phyloP scores from a whole-genome alignment of 2,113 vertebrate species.

The Siniperca chuatsi region DNA sequence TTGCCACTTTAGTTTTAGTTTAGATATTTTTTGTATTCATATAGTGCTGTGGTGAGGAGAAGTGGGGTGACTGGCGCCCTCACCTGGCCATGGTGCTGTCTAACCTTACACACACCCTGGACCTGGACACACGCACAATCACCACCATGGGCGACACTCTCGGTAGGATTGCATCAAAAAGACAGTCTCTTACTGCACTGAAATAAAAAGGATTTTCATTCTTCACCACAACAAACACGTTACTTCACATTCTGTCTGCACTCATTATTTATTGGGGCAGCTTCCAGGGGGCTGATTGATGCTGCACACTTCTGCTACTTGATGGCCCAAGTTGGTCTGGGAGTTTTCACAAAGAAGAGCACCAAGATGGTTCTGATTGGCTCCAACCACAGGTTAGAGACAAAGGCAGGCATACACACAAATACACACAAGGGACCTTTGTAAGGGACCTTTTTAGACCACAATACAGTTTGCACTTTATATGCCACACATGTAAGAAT shows the following conservation, averaged over 20 bases:
- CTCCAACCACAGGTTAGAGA: slow-evolving; percentile 92
- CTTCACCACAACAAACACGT: neutral
- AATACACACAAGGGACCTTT: neutral
- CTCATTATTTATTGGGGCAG: slow-evolving; percentile 74
- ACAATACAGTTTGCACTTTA: neutral
- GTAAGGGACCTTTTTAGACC: neutral
- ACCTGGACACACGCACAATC: slow-evolving; percentile 93
- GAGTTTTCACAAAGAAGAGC: slow-evolving; percentile 94
- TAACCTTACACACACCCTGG: slow-evolving; percentile 91
- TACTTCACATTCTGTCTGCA: neutral
- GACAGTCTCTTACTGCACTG: too few relatives aligned
- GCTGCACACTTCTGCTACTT: slow-evolving; percentile 98
- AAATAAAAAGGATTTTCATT: neutral
- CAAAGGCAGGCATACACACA: neutral
- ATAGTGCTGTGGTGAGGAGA: slow-evolving; percentile 97
- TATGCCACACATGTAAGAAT: neutral
- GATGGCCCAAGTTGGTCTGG: slow-evolving; percentile 95
- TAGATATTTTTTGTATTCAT: neutral
- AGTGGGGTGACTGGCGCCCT: slow-evolving; percentile 98
- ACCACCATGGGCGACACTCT: slow-evolving; percentile 98
- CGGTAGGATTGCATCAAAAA: slow-evolving; percentile 82
- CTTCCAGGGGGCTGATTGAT: slow-evolving; percentile 93
- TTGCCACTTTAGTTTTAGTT: neutral
- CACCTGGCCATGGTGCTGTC: slow-evolving; percentile 98
- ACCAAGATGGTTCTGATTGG: slow-evolving; percentile 96